A percentile compares a stretch with the other conserved stretches of the same genome.
Evolutionary conservation across 2,797 vertebrate genomes (phyloP).

Genomic region (Mormyrus proboscirostris): DNA sequence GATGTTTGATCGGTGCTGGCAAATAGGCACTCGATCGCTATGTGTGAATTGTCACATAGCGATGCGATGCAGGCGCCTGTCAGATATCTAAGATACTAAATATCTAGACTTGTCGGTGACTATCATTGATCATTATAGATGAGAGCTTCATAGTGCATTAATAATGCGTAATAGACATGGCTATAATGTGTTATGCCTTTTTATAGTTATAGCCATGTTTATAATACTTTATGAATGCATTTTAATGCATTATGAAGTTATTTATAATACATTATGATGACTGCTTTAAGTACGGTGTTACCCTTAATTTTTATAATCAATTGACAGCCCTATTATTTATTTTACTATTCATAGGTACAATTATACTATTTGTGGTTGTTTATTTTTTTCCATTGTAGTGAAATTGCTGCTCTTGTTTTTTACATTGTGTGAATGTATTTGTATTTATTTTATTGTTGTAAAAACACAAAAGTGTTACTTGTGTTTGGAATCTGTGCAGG

Average conservation of each 20-base stretch:
- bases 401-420: neutral
- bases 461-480: neutral
- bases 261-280: neutral
- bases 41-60: neutral
- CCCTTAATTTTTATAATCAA: neutral
- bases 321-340: neutral
- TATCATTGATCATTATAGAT: neutral
- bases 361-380: neutral
- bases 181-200: neutral
- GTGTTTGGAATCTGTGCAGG: neutral
- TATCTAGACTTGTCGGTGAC: neutral
- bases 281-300: neutral
- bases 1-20: neutral
- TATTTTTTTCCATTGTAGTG: neutral
- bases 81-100: neutral
- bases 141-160: neutral
- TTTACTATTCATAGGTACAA: neutral
- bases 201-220: neutral
- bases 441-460: neutral
- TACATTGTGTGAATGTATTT: neutral
- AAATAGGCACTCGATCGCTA: neutral
- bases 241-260: neutral
- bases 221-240: neutral
- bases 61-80: neutral
- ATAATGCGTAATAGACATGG: neutral